Evolutionary conservation across 2,113 vertebrate genomes (phyloP).

Genomic region (Globicephala melas): DNA sequence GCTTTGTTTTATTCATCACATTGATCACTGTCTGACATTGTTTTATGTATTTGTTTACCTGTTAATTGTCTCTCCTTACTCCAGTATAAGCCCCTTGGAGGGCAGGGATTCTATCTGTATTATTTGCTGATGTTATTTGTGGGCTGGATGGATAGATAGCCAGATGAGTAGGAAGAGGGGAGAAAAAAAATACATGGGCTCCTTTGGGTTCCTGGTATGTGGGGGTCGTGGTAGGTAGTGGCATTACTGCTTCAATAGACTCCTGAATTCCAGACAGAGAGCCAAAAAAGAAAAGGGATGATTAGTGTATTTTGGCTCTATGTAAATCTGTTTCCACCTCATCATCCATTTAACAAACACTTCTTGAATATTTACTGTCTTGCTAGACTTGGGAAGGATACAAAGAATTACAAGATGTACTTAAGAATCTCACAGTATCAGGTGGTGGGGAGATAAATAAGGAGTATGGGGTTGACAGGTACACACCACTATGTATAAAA

Average conservation of each 20-base stretch:
- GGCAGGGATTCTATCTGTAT: neutral
- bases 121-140: constrained; percentile 19
- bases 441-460: neutral
- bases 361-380: constrained; percentile 19
- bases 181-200: neutral
- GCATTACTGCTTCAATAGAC: neutral
- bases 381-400: neutral
- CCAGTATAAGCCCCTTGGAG: neutral
- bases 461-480: neutral
- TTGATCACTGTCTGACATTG: neutral
- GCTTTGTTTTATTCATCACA: neutral
- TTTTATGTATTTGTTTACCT: neutral
- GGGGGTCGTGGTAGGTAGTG: neutral
- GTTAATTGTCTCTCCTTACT: neutral
- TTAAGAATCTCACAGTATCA: neutral
- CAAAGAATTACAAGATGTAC: neutral
- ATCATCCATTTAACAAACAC: neutral
- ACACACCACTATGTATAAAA: neutral
- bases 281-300: neutral
- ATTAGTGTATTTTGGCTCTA: neutral
- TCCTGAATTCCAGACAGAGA: neutral
- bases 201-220: neutral
- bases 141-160: neutral
- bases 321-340: neutral
- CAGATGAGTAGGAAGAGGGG: neutral